These are phyloP conservation scores for Phaonia tiefii DNA, from an alignment of 2,888 invertebrate species.

Conservation along the genomic window DNA sequence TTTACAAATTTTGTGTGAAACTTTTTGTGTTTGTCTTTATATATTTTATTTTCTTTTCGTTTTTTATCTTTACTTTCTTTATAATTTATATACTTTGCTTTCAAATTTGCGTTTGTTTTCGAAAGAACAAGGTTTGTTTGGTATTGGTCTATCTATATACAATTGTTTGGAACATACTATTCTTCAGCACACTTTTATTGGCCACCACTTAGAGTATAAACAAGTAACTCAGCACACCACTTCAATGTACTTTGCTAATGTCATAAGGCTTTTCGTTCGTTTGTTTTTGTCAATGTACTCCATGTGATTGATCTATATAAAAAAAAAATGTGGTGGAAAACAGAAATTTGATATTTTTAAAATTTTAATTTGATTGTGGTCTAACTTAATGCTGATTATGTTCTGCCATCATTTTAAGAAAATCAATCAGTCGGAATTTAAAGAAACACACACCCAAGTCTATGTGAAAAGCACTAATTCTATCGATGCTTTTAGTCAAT, in stretches of 20 bases:
- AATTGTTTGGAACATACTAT: slow-evolving; percentile 11
- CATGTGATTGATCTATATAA: not conserved
- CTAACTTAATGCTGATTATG: not conserved
- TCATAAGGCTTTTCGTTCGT: slow-evolving; percentile 10
- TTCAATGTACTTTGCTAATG: not conserved
- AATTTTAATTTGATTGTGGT: slow-evolving; percentile 1
- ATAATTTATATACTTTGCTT: slow-evolving; percentile 14
- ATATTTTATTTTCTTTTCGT: slow-evolving; percentile 41
- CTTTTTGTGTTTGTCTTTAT: slow-evolving; percentile 35
- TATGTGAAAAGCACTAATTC: too few relatives aligned
- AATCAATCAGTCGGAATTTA: too few relatives aligned
- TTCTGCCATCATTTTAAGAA: not conserved
- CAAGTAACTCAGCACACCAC: not conserved
- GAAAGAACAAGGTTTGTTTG: slow-evolving; percentile 32
- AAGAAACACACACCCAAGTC: too few relatives aligned
- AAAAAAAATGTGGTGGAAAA: too few relatives aligned
- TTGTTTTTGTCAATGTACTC: not conserved
- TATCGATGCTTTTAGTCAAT: too few relatives aligned
- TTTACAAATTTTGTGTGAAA: not conserved
- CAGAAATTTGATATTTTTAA: too few relatives aligned
- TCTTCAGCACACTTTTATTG: not conserved
- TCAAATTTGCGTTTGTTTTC: slow-evolving; percentile 1
- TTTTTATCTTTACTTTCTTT: slow-evolving; percentile 10
- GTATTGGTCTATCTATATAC: slow-evolving; percentile 22
- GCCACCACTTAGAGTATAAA: slow-evolving; percentile 1